Evolutionary conservation across 2,888 invertebrate genomes (phyloP).

Genomic region (Leptinotarsa peninsularis): DNA sequence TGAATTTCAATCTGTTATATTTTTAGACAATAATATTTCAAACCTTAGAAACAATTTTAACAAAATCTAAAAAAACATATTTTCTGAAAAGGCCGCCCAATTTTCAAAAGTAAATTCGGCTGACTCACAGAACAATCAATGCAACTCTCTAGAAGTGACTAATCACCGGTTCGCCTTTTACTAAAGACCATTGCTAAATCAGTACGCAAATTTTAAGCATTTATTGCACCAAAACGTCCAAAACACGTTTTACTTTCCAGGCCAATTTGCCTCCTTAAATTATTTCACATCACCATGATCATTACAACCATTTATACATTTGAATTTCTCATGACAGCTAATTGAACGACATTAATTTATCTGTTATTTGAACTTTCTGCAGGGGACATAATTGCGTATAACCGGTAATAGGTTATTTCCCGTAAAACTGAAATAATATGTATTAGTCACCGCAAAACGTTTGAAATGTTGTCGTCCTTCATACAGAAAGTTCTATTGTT

Average conservation of each 20-base stretch:
- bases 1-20: too few relatives aligned
- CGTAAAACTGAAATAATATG: not conserved
- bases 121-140: too few relatives aligned
- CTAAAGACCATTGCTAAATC: too few relatives aligned
- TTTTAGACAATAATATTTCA: too few relatives aligned
- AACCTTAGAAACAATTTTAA: too few relatives aligned
- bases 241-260: not conserved
- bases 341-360: not conserved
- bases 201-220: too few relatives aligned
- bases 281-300: not conserved
- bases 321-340: not conserved
- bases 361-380: slow-evolving; percentile 3
- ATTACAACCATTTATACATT: not conserved
- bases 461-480: slow-evolving; percentile 9
- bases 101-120: too few relatives aligned
- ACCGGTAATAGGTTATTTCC: slow-evolving; percentile 8
- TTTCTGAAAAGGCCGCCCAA: too few relatives aligned
- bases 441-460: slow-evolving; percentile 1
- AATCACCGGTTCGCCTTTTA: too few relatives aligned
- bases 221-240: not conserved
- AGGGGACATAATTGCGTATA: not conserved
- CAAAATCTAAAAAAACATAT: too few relatives aligned
- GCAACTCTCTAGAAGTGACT: too few relatives aligned
- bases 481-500: slow-evolving; percentile 6
- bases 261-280: slow-evolving; percentile 1